Evolutionary conservation across 2,113 vertebrate species (phyloP).

Genomic region (Monopterus albus): DNA sequence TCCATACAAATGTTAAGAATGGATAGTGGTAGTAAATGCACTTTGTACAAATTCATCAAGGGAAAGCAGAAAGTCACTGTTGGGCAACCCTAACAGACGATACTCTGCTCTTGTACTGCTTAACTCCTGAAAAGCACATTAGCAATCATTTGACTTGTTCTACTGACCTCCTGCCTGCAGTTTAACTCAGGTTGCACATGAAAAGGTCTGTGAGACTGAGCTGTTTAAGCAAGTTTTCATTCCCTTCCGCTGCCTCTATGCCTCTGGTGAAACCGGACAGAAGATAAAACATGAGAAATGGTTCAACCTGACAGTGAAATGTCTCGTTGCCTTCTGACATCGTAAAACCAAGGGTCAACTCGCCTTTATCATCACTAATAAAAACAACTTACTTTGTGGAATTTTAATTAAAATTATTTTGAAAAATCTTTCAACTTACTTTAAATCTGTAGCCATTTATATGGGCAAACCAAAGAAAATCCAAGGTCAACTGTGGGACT

Average conservation of each 20-base stretch:
- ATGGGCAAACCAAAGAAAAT: background rate
- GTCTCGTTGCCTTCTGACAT: no score
- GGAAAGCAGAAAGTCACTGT: slow-evolving; percentile 88
- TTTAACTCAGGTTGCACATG: background rate
- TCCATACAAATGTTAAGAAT: slow-evolving; percentile 98
- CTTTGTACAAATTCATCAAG: slow-evolving; percentile 92
- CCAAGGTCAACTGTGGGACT: background rate
- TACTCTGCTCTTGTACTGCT: no score
- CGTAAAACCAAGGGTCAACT: background rate
- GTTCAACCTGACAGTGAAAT: no score
- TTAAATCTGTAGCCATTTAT: slow-evolving; percentile 16
- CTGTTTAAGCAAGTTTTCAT: background rate
- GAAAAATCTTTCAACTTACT: slow-evolving; percentile 11
- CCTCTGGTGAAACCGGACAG: slow-evolving; percentile 19
- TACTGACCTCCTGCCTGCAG: slow-evolving; percentile 9
- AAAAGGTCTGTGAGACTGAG: background rate
- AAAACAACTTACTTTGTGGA: slow-evolving; percentile 22
- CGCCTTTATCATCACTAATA: slow-evolving; percentile 27
- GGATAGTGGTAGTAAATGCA: slow-evolving; percentile 92
- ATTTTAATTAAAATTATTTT: background rate
- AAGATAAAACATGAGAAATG: slow-evolving; percentile 9
- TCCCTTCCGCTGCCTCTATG: slow-evolving; percentile 37
- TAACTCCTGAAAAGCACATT: slow-evolving; percentile 39
- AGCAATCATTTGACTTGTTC: slow-evolving; percentile 22
- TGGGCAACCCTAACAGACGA: slow-evolving; percentile 80